Evolutionary conservation across 92 coral and sea anemone genomes (phyloP).

Genomic region (Epizoanthus illoricatus): DNA sequence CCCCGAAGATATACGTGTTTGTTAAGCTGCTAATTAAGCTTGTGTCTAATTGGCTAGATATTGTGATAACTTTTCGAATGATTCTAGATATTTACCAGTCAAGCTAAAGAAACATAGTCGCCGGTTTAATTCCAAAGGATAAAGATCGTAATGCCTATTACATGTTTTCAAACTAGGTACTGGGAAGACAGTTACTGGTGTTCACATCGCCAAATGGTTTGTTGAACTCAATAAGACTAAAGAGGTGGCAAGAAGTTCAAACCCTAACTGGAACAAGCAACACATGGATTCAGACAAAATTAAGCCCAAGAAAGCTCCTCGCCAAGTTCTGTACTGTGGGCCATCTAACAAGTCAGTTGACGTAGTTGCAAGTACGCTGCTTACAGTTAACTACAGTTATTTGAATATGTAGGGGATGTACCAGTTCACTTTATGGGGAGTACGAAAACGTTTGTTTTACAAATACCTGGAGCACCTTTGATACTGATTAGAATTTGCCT

Average conservation of each 20-base stretch:
- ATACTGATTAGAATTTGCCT: too few relatives aligned
- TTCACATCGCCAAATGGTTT: constrained; percentile 95
- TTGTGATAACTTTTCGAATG: too few relatives aligned
- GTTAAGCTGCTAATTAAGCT: too few relatives aligned
- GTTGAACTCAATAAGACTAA: constrained; percentile 52
- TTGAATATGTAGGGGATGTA: background rate
- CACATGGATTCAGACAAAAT: background rate
- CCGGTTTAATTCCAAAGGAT: too few relatives aligned
- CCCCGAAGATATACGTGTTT: too few relatives aligned
- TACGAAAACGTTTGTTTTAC: too few relatives aligned
- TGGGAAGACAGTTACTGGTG: constrained; percentile 95
- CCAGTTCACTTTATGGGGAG: background rate
- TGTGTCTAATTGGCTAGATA: too few relatives aligned
- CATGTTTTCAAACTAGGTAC: constrained; percentile 63
- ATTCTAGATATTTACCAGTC: too few relatives aligned
- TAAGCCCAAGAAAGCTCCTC: constrained; percentile 42
- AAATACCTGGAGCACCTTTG: too few relatives aligned
- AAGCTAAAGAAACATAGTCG: too few relatives aligned
- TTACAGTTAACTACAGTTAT: background rate
- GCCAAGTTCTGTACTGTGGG: constrained; percentile 95
- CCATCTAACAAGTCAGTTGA: constrained; percentile 96
- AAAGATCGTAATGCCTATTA: background rate
- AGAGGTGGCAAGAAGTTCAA: background rate
- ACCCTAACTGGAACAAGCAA: background rate
- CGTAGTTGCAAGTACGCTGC: constrained; percentile 80